phyloP scores from a whole-genome alignment of 1,140 invertebrate genomes.

The Eupristina koningsbergeri region DNA sequence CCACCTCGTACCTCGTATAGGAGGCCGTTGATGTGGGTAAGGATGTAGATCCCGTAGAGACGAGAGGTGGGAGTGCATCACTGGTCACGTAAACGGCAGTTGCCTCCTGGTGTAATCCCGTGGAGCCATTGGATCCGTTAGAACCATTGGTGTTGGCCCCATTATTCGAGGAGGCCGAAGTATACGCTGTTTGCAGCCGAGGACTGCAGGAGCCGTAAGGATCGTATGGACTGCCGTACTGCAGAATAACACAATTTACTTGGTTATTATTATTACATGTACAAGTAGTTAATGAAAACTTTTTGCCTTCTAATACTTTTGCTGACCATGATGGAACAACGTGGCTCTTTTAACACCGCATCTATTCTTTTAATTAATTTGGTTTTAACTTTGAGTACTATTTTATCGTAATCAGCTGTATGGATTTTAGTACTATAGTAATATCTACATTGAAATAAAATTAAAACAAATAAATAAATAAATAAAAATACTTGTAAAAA shows the following conservation, averaged over 20 bases:
- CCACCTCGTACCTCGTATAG: slow-evolving; percentile 71
- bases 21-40: slow-evolving; percentile 68
- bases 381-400: too few relatives aligned
- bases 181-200: slow-evolving; percentile 72
- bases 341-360: too few relatives aligned
- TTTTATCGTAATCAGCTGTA: too few relatives aligned
- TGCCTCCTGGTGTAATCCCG: slow-evolving; percentile 58
- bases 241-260: slow-evolving; percentile 26
- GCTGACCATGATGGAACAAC: too few relatives aligned
- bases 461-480: too few relatives aligned
- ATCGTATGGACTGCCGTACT: slow-evolving; percentile 71
- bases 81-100: slow-evolving; percentile 69
- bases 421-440: too few relatives aligned
- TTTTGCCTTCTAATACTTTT: too few relatives aligned
- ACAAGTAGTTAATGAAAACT: too few relatives aligned
- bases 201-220: slow-evolving; percentile 74
- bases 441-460: too few relatives aligned
- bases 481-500: too few relatives aligned
- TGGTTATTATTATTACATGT: background rate
- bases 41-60: slow-evolving; percentile 69
- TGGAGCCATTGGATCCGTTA: slow-evolving; percentile 64
- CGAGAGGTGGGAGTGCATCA: slow-evolving; percentile 67
- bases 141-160: slow-evolving; percentile 62
- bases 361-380: too few relatives aligned
- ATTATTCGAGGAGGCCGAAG: slow-evolving; percentile 69